phyloP scores from a whole-genome alignment of 1,140 invertebrate species.

The Zaprionus taronus region DNA sequence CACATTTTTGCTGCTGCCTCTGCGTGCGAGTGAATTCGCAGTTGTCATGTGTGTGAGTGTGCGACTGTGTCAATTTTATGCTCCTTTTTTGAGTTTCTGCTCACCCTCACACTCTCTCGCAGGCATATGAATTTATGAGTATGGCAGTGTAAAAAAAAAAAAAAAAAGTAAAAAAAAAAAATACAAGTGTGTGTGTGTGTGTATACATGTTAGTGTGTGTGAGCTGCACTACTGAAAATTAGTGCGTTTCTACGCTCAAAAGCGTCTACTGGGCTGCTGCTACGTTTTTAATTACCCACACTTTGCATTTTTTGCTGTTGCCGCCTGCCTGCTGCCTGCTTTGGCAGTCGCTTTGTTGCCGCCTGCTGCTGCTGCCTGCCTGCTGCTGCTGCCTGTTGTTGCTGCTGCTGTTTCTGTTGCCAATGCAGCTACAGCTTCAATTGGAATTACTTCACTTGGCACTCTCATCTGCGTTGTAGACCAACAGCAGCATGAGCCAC shows the following conservation, averaged over 20 bases:
- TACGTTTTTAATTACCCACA: constrained; percentile 83
- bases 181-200: background rate
- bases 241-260: constrained; percentile 81
- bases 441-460: constrained; percentile 82
- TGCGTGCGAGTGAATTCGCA: constrained; percentile 53
- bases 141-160: too few relatives aligned
- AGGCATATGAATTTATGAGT: constrained; percentile 36
- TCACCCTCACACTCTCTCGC: constrained; percentile 21
- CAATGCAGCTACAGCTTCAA: constrained; percentile 63
- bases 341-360: constrained; percentile 56
- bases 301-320: constrained; percentile 60
- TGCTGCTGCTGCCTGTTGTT: constrained; percentile 18
- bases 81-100: constrained; percentile 46
- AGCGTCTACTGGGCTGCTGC: constrained; percentile 65
- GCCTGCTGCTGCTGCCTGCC: constrained; percentile 11
- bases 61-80: constrained; percentile 60
- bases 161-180: too few relatives aligned
- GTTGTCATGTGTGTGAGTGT: constrained; percentile 42
- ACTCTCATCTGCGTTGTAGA: constrained; percentile 69
- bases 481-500: constrained; percentile 50
- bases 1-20: constrained; percentile 34
- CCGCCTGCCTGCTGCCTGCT: constrained; percentile 49
- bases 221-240: constrained; percentile 74
- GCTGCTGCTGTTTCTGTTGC: constrained; percentile 44
- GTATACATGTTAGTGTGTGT: constrained; percentile 19